Evolutionary conservation across 2,797 vertebrate species (phyloP), one percentile per base, ranked within the genome.

Genomic region (Menidia menidia): DNA sequence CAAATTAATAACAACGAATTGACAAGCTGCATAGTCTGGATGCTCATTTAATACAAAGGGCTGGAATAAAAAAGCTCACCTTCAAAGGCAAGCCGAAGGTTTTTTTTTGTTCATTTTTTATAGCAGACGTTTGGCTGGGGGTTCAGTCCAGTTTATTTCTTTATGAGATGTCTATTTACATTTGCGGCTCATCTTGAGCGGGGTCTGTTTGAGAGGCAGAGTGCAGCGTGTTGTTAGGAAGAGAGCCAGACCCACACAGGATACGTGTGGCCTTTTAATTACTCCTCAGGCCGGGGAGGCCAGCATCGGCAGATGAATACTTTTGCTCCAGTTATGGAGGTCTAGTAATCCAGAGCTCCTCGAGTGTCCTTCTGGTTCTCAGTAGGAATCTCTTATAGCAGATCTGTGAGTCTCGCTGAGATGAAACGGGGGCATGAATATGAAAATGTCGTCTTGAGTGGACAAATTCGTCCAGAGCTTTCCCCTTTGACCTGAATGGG

Each of bases 211-310:
- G 48, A 33, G 35, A 35, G 71, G 47, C 45, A n/a, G 41, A 15
- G 53, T 47, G 52, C 25, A 25, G 25, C 25, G 25, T 32, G 31
- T 41, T 30, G 50, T 53, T 51, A 35, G 51, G 52, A 68, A 6
- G 48, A 65, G 32, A 75, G 60, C 64, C 66, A 66, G 62, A 35
- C 56, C 57, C 66, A 42, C 57, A 53, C 73, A 68, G 76, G 64
- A 74, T 76, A 85, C 90, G 87, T 64, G 79, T 86, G 83, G 83
- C 60, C 62, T 85, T 85, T 88, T 84, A 86, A 90, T 88, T 82
- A 74, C 71, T 60, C 65, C 64, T 83, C 78, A 62, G 60, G 53
- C 77, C 60, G 75, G 47, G 64, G 61, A 72, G 57, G 60, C 16
- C 66, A 65, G 73, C 53, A 35, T 47, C n/a, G 66, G 78, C 85